Conservation (phyloP, 1,140 invertebrate species). For the Zaprionus gabonicus region DNA sequence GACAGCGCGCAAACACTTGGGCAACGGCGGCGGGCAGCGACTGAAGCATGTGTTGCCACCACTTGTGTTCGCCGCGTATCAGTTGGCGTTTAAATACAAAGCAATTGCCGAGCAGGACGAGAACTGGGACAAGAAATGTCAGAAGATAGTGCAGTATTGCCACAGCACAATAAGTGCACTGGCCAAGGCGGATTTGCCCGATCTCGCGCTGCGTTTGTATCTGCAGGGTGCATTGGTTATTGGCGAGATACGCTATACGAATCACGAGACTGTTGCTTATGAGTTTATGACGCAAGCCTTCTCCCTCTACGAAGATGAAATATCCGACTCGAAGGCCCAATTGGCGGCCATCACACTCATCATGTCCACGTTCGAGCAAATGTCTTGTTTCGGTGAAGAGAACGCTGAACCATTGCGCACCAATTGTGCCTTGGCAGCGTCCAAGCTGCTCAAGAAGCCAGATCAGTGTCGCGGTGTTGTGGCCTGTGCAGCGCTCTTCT, state of each 20-base stretch:
- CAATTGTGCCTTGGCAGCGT: slow-evolving; percentile 96
- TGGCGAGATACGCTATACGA: slow-evolving; percentile 96
- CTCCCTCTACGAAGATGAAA: slow-evolving; percentile 99
- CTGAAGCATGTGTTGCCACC: slow-evolving; percentile 97
- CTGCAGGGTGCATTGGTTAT: slow-evolving; percentile 97
- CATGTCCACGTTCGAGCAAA: slow-evolving; percentile 97
- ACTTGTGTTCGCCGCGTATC: slow-evolving; percentile 97
- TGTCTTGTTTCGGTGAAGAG: slow-evolving; percentile 96
- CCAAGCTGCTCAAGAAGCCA: slow-evolving; percentile 98
- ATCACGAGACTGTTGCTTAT: slow-evolving; percentile 98
- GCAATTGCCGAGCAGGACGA: slow-evolving; percentile 93
- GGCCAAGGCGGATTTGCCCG: slow-evolving; percentile 96
- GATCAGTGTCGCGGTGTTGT: slow-evolving; percentile 97
- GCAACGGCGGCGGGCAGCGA: slow-evolving; percentile 93
- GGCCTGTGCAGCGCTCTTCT: slow-evolving; percentile 97
- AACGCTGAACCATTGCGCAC: slow-evolving; percentile 98
- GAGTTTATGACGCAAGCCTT: slow-evolving; percentile 99
- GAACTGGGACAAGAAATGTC: slow-evolving; percentile 99
- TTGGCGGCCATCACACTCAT: slow-evolving; percentile 97
- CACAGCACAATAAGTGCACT: slow-evolving; percentile 97
- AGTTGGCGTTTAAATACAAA: slow-evolving; percentile 94
- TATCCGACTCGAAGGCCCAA: slow-evolving; percentile 98
- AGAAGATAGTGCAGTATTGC: slow-evolving; percentile 99
- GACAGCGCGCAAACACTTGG: slow-evolving; percentile 95
- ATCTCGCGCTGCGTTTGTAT: slow-evolving; percentile 96